Evolutionary conservation across 1,140 invertebrate species (phyloP).

Genomic region (Zaprionus camerounensis): DNA sequence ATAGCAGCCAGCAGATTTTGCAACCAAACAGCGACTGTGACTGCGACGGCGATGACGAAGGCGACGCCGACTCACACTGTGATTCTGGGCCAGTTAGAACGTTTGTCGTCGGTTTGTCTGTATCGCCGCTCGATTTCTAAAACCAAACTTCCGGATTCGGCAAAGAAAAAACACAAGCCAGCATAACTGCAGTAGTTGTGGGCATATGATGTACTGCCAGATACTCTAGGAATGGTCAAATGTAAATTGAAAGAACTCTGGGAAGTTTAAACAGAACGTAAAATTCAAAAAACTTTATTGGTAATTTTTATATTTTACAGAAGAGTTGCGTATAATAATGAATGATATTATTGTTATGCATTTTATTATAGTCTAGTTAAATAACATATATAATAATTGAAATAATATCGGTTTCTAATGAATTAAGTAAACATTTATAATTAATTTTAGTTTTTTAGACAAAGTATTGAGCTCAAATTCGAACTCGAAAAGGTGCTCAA

Average conservation of each 20-base stretch:
- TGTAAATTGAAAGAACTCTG: too few relatives aligned
- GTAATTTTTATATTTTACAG: too few relatives aligned
- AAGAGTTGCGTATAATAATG: too few relatives aligned
- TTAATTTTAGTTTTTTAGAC: neutral
- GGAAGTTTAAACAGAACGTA: too few relatives aligned
- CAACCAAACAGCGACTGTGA: neutral
- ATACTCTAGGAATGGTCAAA: neutral
- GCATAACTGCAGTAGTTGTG: neutral
- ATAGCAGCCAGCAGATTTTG: neutral
- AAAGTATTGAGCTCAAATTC: neutral
- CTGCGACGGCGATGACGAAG: neutral
- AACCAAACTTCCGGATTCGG: constrained; percentile 67
- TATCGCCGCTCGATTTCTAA: constrained; percentile 71
- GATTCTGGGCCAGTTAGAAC: constrained; percentile 10
- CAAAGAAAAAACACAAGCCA: constrained; percentile 12
- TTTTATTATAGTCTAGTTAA: too few relatives aligned
- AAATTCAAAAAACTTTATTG: too few relatives aligned
- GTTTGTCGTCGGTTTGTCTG: constrained; percentile 45
- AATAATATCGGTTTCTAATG: too few relatives aligned
- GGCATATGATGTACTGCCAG: neutral
- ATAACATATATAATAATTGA: too few relatives aligned
- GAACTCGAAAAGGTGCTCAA: too few relatives aligned
- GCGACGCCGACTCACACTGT: too few relatives aligned
- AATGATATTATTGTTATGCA: too few relatives aligned
- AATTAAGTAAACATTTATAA: too few relatives aligned